Evolutionary conservation across 1,140 invertebrate species (phyloP), one percentile per base, ranked within the genome.

Genomic region (Portunus trituberculatus): DNA sequence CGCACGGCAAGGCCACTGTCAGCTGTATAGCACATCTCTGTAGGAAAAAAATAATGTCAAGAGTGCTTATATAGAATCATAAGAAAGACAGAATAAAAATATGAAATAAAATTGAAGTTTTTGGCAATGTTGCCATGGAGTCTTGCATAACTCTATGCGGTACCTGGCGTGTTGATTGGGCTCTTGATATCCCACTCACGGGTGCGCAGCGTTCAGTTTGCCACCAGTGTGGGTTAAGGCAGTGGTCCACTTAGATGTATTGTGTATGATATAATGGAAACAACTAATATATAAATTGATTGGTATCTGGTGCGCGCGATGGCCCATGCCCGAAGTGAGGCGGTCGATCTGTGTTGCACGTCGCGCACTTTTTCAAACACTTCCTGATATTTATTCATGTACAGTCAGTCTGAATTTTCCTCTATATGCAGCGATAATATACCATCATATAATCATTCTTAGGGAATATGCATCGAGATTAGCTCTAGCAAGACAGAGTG

Each of bases 311-410:
- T 95, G 94, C 94, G 94, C 94, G 94, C 94, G 94, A 92, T 91
- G 89, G 94, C 91, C 94, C 46, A 88, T 46, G 52, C 93, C 87
- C 93, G 93, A 94, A 90, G 93, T 89, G 82, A 59, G 94, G 94
- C 94, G 94, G 94, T 95, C 94, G 94, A 95, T 95, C 91, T 91
- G 46, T 92, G 94, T 95, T 95, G 94, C 94, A 95, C 84, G 88
- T 95, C 94, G 91, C 94, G 84, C 91, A 88, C 94, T 95, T 95
- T 94, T 95, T 95, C 94, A 59, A 95, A 95, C 87, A 95, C 89
- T 94, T 90, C 88, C 46, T 90, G 25, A 82, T 76, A 91, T 94
- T 94, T 94, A 94, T 94, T 94, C 83, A 83, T 48, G 28, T 32
- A n/a, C n/a, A 82, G n/a, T 46, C 28, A 25, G 7, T 67, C 0